Percentiles rank a stretch among this genome's conserved stretches.
Evolutionary conservation across 2,888 invertebrate species (phyloP).

Genomic region (Troides helena): DNA sequence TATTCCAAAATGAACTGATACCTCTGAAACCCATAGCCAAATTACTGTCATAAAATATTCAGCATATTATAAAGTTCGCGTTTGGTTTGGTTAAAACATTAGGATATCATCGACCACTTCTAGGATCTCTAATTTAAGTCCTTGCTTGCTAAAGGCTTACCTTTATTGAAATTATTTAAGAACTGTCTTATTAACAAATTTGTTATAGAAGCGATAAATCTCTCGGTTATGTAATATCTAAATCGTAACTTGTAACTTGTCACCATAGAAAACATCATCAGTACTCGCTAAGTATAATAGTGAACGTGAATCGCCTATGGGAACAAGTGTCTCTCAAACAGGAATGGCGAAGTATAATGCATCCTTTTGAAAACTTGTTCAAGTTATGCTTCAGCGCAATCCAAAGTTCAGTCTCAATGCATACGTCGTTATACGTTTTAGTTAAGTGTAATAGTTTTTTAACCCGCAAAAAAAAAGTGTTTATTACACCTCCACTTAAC

Average conservation of each 20-base stretch:
- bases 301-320: too few species aligned
- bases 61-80: too few species aligned
- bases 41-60: too few species aligned
- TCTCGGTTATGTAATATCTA: not conserved
- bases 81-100: too few species aligned
- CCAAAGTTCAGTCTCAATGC: not conserved
- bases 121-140: too few species aligned
- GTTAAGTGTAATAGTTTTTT: not conserved
- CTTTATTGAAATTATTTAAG: too few species aligned
- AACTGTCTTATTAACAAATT: too few species aligned
- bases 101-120: too few species aligned
- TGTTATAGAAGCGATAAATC: not conserved
- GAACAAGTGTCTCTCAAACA: not conserved
- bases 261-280: not conserved
- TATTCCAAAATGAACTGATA: too few species aligned
- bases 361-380: conserved; percentile 12
- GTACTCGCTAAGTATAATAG: not conserved
- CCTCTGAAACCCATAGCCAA: too few species aligned
- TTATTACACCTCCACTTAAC: too few species aligned
- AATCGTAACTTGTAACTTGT: not conserved
- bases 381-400: not conserved
- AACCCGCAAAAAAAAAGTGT: not conserved
- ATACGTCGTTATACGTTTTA: not conserved
- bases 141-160: too few species aligned
- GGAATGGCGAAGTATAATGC: conserved; percentile 7